phyloP scores from a whole-genome alignment of 2,113 vertebrate species.

The Neoarius graeffei region DNA sequence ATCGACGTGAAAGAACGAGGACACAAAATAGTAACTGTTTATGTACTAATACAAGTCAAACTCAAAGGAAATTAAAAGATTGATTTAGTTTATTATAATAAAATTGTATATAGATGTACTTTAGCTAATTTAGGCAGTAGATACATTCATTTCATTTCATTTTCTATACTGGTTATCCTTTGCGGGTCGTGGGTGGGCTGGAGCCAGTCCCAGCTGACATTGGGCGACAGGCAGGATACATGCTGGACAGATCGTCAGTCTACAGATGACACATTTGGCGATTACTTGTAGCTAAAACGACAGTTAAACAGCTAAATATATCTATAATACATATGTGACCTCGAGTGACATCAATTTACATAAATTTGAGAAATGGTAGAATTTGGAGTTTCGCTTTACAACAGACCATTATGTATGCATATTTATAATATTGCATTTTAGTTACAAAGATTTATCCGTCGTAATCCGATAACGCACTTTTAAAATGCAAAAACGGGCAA shows the following conservation, averaged over 20 bases:
- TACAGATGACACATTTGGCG: background rate
- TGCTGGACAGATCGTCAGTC: too few species aligned
- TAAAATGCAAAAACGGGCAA: background rate
- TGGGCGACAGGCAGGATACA: too few species aligned
- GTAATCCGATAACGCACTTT: background rate
- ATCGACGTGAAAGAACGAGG: background rate
- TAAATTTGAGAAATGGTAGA: background rate
- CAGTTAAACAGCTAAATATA: background rate
- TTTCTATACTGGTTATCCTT: too few species aligned
- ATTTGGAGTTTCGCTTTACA: slow-evolving; percentile 4
- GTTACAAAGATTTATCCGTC: background rate
- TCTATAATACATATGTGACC: background rate
- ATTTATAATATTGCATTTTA: slow-evolving; percentile 10
- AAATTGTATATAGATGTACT: background rate
- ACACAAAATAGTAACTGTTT: background rate
- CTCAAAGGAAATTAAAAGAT: background rate
- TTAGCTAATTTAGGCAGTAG: slow-evolving; percentile 8
- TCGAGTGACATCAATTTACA: slow-evolving; percentile 16
- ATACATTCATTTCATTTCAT: background rate
- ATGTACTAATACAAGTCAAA: background rate
- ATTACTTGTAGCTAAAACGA: slow-evolving; percentile 4
- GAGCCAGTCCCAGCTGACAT: too few species aligned
- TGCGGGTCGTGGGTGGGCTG: too few species aligned
- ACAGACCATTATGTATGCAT: slow-evolving; percentile 1
- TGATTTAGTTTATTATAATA: background rate